Evolutionary conservation across 2,888 invertebrate species (phyloP).

Genomic region (Palloptera scutellata): DNA sequence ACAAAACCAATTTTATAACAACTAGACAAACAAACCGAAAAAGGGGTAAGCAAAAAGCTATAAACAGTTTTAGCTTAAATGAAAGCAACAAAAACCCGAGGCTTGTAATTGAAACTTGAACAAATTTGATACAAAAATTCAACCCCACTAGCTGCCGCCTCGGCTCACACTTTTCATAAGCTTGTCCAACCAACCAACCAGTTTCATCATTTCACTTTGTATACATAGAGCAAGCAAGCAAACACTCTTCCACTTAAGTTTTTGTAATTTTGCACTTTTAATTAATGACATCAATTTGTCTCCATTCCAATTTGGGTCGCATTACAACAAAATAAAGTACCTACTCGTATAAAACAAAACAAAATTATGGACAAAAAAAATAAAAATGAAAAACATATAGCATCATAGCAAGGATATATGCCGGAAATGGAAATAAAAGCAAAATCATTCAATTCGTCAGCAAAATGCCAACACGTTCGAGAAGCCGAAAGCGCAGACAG

Average conservation of each 20-base stretch:
- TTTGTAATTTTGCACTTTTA: slow-evolving; percentile 48
- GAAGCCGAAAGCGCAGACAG: slow-evolving; percentile 28
- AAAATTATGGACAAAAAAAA: slow-evolving; percentile 25
- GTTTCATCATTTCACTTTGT: background rate
- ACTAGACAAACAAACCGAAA: too few species aligned
- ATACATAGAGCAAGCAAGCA: background rate
- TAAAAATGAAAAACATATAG: slow-evolving; percentile 11
- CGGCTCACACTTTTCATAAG: slow-evolving; percentile 4
- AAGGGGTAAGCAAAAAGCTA: too few species aligned
- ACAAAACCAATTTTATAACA: too few species aligned
- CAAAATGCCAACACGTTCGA: slow-evolving; percentile 44
- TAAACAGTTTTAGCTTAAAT: too few species aligned
- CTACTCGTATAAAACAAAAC: slow-evolving; percentile 20
- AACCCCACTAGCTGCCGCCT: background rate
- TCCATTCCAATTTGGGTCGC: slow-evolving; percentile 43
- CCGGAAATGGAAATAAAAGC: slow-evolving; percentile 18
- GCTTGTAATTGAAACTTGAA: slow-evolving; percentile 32
- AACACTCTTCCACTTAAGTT: slow-evolving; percentile 32
- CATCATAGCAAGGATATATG: background rate
- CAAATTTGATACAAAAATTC: slow-evolving; percentile 5
- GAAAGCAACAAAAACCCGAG: background rate
- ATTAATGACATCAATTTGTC: slow-evolving; percentile 61
- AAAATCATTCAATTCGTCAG: slow-evolving; percentile 21
- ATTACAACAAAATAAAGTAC: slow-evolving; percentile 33
- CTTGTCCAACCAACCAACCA: background rate